Evolutionary conservation across 1,140 invertebrate species (phyloP).

Genomic region (Belonocnema kinseyi): DNA sequence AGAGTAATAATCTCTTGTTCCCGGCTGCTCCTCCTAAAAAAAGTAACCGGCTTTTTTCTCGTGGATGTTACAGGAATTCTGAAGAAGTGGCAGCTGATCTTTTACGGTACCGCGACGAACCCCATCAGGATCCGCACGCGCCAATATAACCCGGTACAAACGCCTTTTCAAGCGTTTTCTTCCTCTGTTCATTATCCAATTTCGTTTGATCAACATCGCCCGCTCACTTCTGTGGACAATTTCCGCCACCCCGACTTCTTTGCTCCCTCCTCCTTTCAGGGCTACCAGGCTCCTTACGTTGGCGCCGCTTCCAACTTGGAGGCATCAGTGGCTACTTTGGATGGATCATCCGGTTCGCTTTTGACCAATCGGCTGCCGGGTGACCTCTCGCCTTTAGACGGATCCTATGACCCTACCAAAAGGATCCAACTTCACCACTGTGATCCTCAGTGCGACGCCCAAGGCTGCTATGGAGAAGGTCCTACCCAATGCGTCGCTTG

Average conservation of each 20-base stretch:
- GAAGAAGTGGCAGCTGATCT: conserved; percentile 94
- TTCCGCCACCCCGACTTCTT: conserved; percentile 71
- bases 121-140: conserved; percentile 81
- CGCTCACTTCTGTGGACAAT: conserved; percentile 77
- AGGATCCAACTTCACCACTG: conserved; percentile 83
- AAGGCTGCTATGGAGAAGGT: conserved; percentile 88
- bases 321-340: conserved; percentile 81
- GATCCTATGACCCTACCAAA: conserved; percentile 76
- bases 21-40: not conserved
- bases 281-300: conserved; percentile 83
- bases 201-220: conserved; percentile 65
- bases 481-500: conserved; percentile 88
- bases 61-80: conserved; percentile 79
- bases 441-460: conserved; percentile 87
- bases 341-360: conserved; percentile 76
- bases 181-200: conserved; percentile 69
- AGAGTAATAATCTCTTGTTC: too few species aligned
- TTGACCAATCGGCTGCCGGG: conserved; percentile 68
- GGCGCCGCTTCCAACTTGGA: conserved; percentile 83
- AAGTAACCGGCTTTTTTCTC: conserved; percentile 3
- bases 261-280: conserved; percentile 79
- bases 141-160: conserved; percentile 76
- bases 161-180: conserved; percentile 70
- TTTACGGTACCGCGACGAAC: conserved; percentile 91
- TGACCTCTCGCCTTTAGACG: conserved; percentile 55